Base-by-base conservation (phyloP, 2,888 invertebrate genomes). In the Cenopis cana region DNA sequence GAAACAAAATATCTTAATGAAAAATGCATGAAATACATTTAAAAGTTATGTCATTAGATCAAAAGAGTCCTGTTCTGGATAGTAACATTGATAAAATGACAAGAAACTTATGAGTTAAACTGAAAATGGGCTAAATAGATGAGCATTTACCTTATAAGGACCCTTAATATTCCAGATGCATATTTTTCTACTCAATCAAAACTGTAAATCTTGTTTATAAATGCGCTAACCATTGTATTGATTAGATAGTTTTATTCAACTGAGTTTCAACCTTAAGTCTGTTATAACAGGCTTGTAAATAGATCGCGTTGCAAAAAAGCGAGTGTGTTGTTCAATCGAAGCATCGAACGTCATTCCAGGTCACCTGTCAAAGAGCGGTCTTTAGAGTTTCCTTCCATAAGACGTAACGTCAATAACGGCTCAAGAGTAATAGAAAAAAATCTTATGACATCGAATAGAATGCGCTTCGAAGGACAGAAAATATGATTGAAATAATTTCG, bases 311-410 rank as follows among this genome's bases (percentile, higher is more conserved):
- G 36, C 17, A 11, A 36, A 18, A 36, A 50, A 36, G 2, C 29
- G 49, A 49, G 33, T 36, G 8, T 50, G 41, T 29, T 50, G 62
- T 69, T 20, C 38, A 50, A 64, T 69, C 49, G 24, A 55, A 55
- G 54, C 41, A 33, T 11, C 52, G 20, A 14, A 50, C 46, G n/a
- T 36, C n/a, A 61, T 69, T 69, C 38, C 56, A 62, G 62, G 62
- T 64, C 56, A 64, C 24, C 50, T 57, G 56, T 56, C 69, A 56
- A 62, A 64, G 62, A 56, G 49, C 11, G 36, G 36, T 24, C 66
- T 56, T 56, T 56, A 11, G 41, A 61, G 46, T 61, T 61, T 52
- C n/a, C 36, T 62, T 36, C 46, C 49, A 36, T 33, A 36, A 38
- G 17, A 29, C 18, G 20, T 68, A 50, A 52, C 18, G 20, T 68